Base-by-base conservation (phyloP, 2,113 vertebrate species). In the Pygoscelis antarcticus region DNA sequence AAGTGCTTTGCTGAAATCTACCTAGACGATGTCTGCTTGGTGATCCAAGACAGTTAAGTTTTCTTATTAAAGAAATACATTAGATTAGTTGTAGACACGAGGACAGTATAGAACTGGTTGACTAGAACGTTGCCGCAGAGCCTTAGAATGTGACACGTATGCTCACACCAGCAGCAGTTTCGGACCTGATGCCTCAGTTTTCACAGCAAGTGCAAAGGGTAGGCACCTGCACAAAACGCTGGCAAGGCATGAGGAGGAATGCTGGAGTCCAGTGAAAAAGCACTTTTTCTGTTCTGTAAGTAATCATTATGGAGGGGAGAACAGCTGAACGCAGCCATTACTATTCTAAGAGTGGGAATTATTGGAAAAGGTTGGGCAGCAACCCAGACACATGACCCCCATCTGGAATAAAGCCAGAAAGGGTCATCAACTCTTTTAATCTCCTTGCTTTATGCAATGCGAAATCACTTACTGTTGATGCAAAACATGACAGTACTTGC, bases 391-490 rank as follows among this genome's bases (percentile, higher is more conserved):
- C 5, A 52, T 27, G 19, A 92, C 61, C 83, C 19, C 20, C 19
- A 79, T 27, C 40, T 89, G 87, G 93, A 93, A 87, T n/a, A 82
- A 85, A 60, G 81, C 89, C 93, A 97, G 78, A 89, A 81, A 89
- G 42, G 81, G 77, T 91, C 87, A 97, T 84, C 70, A 76, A n/a
- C 54, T 94, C 87, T 57, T 91, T 89, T 94, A 82, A 96, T 95
- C 55, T 79, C 61, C 30, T 81, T 93, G 87, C 89, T 91, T 91
- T 93, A 87, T 89, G 74, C 81, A 85, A 89, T 42, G 85, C 66
- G 81, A 97, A 96, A 97, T 95, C 94, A 77, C 88, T 95, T 80
- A 87, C 64, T 94, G 57, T 92, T 92, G 86, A 93, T 96, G 93
- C 89, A 94, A 96, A 96, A 96, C 84, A 94, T 46, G 80, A 87